A percentile compares a stretch with the other conserved stretches of the same genome.
Conservation (phyloP, 2,888 invertebrate species). For the Diarsia brunnea region DNA sequence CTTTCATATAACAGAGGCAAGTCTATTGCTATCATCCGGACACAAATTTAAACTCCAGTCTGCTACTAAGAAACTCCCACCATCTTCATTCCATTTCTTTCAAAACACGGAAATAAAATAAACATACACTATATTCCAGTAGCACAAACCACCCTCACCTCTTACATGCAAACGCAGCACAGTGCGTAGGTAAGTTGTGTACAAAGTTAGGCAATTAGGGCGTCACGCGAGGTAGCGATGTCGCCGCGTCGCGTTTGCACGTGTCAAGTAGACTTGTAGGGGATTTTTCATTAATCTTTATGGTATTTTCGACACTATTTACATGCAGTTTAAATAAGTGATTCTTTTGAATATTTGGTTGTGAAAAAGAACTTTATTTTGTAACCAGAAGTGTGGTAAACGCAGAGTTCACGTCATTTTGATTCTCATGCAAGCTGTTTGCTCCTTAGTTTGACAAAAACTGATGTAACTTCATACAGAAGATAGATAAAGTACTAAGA, state of each 20-base stretch:
- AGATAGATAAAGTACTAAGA: background rate
- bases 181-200: constrained; percentile 65
- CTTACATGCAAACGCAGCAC: constrained; percentile 64
- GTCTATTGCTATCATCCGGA: too few relatives aligned
- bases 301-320: constrained; percentile 65
- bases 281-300: constrained; percentile 79
- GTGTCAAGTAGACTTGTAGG: constrained; percentile 71
- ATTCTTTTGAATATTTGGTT: constrained; percentile 29
- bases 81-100: background rate
- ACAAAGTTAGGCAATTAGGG: constrained; percentile 80
- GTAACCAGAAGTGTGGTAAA: background rate
- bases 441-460: background rate
- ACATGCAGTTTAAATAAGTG: constrained; percentile 52
- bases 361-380: background rate
- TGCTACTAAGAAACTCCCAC: background rate
- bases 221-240: constrained; percentile 87
- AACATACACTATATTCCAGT: constrained; percentile 22
- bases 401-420: too few relatives aligned
- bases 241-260: constrained; percentile 72
- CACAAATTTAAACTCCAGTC: background rate
- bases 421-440: background rate
- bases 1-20: background rate
- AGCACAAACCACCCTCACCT: constrained; percentile 20
- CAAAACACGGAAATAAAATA: constrained; percentile 1
- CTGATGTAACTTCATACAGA: background rate